These are phyloP conservation scores for Corvus hawaiiensis DNA, from an alignment of 2,113 vertebrate species.

Conservation along the genomic window DNA sequence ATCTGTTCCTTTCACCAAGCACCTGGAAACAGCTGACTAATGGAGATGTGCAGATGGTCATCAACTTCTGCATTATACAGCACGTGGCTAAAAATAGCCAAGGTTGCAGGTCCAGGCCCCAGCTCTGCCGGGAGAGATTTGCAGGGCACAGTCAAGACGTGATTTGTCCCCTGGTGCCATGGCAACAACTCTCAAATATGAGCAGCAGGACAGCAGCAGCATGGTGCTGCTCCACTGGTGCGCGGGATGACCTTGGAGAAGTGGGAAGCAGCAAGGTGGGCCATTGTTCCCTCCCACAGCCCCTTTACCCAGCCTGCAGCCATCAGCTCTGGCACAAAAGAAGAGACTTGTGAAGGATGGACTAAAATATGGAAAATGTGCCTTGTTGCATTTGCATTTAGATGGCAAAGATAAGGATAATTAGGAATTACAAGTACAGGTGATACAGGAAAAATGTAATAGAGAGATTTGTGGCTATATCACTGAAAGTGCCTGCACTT, in stretches of 20 bases:
- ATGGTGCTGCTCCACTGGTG: neutral
- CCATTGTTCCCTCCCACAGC: neutral
- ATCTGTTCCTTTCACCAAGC: neutral
- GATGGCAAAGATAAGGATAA: neutral
- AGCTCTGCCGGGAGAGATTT: neutral
- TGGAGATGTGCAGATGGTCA: slow-evolving; percentile 35
- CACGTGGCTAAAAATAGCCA: slow-evolving; percentile 22
- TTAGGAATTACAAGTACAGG: neutral
- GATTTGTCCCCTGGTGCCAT: slow-evolving; percentile 3
- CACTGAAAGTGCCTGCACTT: neutral
- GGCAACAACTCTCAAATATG: slow-evolving; percentile 12
- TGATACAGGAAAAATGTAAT: neutral
- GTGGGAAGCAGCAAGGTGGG: neutral
- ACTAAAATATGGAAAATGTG: neutral
- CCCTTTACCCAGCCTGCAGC: neutral
- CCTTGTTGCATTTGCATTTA: neutral
- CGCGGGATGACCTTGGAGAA: neutral
- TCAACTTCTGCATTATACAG: slow-evolving; percentile 48
- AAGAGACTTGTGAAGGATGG: neutral
- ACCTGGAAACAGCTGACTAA: slow-evolving; percentile 46
- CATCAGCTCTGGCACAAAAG: neutral
- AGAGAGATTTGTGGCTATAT: neutral
- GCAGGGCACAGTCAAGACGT: neutral
- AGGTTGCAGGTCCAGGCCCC: neutral
- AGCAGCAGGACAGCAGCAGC: neutral